These are phyloP conservation scores for Watsonalla cultraria DNA, from an alignment of 2,888 invertebrate genomes.

Conservation along the genomic window DNA sequence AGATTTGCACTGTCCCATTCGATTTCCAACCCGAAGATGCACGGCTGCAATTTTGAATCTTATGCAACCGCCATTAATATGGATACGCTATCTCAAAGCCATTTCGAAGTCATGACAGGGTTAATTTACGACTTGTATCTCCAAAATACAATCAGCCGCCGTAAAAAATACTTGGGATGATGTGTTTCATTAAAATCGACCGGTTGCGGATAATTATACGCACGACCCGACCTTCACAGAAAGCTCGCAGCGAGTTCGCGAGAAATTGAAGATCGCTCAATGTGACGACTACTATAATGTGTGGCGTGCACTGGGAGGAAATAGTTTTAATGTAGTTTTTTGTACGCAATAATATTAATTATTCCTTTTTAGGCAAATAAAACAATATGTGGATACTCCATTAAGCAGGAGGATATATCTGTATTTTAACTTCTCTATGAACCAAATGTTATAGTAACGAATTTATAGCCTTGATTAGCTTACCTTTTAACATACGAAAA, in stretches of 20 bases:
- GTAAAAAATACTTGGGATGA: constrained; percentile 27
- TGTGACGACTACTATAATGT: constrained; percentile 3
- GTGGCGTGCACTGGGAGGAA: neutral
- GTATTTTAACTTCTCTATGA: no score
- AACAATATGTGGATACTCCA: no score
- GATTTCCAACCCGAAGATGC: neutral
- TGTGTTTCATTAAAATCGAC: constrained; percentile 36
- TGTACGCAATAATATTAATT: no score
- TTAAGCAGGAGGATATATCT: no score
- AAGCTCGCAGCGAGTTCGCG: constrained; percentile 18
- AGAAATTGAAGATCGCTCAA: constrained; percentile 5
- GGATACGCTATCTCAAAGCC: constrained; percentile 9
- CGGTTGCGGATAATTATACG: constrained; percentile 26
- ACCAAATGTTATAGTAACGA: no score
- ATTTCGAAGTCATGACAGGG: constrained; percentile 16
- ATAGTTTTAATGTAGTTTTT: no score
- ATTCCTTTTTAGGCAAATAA: no score
- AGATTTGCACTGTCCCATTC: neutral
- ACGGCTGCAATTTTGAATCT: constrained; percentile 9
- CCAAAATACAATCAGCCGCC: constrained; percentile 18
- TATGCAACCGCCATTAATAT: constrained; percentile 20
- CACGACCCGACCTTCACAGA: constrained; percentile 56
- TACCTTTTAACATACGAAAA: no score
- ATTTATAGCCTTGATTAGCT: no score
- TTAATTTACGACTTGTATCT: constrained; percentile 28